Percentiles rank a stretch among this genome's conserved stretches.
Evolutionary conservation across 92 coral and sea anemone genomes (phyloP).

Genomic region (Epizoanthus stellaris): DNA sequence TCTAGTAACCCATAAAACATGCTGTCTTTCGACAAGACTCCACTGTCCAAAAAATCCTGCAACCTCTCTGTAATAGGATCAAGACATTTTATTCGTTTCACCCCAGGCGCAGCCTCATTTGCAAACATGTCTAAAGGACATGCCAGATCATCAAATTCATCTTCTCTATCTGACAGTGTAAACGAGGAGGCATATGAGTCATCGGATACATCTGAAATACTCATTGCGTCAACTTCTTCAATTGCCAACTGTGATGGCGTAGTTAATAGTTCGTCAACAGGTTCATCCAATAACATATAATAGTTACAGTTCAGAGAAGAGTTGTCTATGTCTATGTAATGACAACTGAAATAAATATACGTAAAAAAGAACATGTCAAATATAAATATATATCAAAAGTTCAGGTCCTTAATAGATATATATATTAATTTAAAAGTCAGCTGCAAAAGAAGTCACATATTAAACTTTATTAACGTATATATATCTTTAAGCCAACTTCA

Average conservation of each 20-base stretch:
- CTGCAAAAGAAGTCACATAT: conserved; percentile 22
- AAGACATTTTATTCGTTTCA: conserved; percentile 36
- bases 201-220: neutral
- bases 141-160: neutral
- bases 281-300: conserved; percentile 25
- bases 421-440: too few relatives aligned
- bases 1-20: conserved; percentile 48
- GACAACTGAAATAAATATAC: conserved; percentile 31
- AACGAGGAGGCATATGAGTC: conserved; percentile 21
- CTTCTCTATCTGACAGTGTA: neutral
- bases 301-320: neutral
- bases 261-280: too few relatives aligned
- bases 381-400: conserved; percentile 27
- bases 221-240: too few relatives aligned
- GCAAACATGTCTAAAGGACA: neutral
- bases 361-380: conserved; percentile 34
- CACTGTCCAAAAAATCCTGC: conserved; percentile 39
- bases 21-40: conserved; percentile 40
- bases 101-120: conserved; percentile 39
- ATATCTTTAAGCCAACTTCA: too few relatives aligned
- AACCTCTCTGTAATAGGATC: conserved; percentile 56
- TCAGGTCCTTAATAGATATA: too few relatives aligned
- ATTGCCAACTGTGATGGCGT: too few relatives aligned
- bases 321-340: conserved; percentile 30
- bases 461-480: neutral